Percentiles rank a stretch among this genome's conserved stretches.
These are phyloP conservation scores for Bufo bufo DNA, from an alignment of 2,113 vertebrate genomes.

Conservation along the genomic window DNA sequence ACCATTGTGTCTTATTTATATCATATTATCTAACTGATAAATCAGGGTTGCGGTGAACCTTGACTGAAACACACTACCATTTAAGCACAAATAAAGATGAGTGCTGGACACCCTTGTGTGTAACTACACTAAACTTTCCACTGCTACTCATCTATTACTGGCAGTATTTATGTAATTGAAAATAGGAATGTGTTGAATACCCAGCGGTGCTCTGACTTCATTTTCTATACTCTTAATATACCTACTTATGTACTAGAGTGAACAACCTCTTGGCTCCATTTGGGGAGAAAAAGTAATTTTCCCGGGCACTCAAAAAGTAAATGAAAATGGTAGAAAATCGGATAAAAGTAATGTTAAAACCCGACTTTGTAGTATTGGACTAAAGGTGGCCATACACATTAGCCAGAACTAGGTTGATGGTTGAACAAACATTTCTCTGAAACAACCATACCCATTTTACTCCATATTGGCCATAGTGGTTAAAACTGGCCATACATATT, in stretches of 20 bases:
- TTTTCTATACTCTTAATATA: constrained; percentile 9
- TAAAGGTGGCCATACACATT: too few species aligned
- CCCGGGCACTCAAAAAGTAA: neutral
- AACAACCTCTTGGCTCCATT: neutral
- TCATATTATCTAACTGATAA: neutral
- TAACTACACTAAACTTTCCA: neutral
- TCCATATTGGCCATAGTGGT: too few species aligned
- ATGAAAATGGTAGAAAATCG: neutral
- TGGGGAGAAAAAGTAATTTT: too few species aligned
- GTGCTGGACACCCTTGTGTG: neutral
- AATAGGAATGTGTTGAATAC: neutral
- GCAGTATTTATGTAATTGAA: constrained; percentile 3
- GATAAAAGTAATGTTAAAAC: neutral
- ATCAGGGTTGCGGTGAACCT: constrained; percentile 6
- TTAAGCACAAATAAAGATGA: constrained; percentile 23
- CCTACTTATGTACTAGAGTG: neutral
- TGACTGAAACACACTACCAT: neutral
- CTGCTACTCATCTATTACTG: neutral
- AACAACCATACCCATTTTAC: too few species aligned
- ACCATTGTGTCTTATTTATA: constrained; percentile 53
- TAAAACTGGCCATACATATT: too few species aligned
- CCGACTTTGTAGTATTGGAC: too few species aligned
- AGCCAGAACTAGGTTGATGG: too few species aligned
- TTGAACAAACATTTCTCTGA: too few species aligned
- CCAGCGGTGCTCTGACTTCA: neutral